Conservation (phyloP, 1,140 invertebrate genomes). For the Phocides pigmalion region DNA sequence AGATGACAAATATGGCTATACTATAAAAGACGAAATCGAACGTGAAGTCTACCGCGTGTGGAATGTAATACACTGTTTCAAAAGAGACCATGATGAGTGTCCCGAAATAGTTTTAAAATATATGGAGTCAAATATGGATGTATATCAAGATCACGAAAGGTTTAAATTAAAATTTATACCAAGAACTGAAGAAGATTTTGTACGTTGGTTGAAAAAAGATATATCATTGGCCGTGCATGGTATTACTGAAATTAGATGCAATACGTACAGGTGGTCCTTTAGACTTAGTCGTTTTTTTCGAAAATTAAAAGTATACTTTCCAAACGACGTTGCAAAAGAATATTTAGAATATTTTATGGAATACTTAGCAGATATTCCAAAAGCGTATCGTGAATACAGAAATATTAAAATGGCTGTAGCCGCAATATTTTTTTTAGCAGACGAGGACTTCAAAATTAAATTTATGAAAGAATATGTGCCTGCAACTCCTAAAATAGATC, state of each 20-base stretch:
- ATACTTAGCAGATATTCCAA: constrained; percentile 15
- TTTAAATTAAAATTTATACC: constrained; percentile 5
- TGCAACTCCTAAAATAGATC: constrained; percentile 50
- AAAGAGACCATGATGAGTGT: constrained; percentile 13
- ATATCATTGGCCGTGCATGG: neutral
- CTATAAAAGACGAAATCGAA: neutral
- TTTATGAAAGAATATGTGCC: constrained; percentile 60
- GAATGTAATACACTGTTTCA: constrained; percentile 8
- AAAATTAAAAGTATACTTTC: constrained; percentile 63
- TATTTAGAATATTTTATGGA: constrained; percentile 46
- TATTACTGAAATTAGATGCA: constrained; percentile 12
- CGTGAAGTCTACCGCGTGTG: neutral
- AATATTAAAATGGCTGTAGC: constrained; percentile 37
- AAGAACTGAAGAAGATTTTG: constrained; percentile 22
- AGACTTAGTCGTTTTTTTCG: constrained; percentile 44
- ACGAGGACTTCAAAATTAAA: constrained; percentile 45
- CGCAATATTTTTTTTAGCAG: constrained; percentile 54
- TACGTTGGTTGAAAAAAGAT: constrained; percentile 22
- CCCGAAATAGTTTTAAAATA: constrained; percentile 3
- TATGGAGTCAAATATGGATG: constrained; percentile 22
- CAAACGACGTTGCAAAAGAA: constrained; percentile 48
- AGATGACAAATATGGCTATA: neutral
- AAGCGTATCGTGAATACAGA: constrained; percentile 10
- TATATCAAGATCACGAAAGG: neutral
- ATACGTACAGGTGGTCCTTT: constrained; percentile 25